Evolutionary conservation across 1,140 invertebrate genomes (phyloP), one percentile per base, ranked within the genome.

Genomic region (Neoseiulus cucumeris): DNA sequence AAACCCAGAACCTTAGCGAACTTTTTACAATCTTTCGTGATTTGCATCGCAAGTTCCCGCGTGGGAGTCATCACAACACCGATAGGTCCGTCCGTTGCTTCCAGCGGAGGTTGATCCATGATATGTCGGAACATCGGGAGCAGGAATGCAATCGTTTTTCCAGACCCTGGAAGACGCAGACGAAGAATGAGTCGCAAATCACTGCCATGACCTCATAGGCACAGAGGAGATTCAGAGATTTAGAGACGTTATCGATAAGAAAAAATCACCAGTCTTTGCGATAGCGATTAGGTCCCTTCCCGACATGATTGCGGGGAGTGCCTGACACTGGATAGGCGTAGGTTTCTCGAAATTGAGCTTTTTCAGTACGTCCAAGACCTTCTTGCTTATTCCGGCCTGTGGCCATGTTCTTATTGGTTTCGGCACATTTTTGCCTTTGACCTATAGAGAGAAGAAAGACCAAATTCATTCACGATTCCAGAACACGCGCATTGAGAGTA

Each of bases 111-210:
- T 74, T 99, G 96, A 75, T 97, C 95, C 44, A 95, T 75, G 59
- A 99, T 91, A 70, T 99, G 96, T 59, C 96, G 80, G 75, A 98
- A 94, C 92, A 99, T 95, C 1, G 96, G 96, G 47, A 99, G 75
- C 17, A 99, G 82, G 76, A 99, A 99, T 0, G 95, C 95, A 22
- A 99, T 75, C 1, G 96, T 99, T 79, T 99, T 99, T 14, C 96
- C 96, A 75, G 91, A 96, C 14, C 79, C 79, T 59, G 51, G 22
- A 2, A 18, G 9, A 2, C 17, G 22, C 2, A n/a, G n/a, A n/a
- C n/a, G n/a, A n/a, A n/a, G n/a, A n/a, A n/a, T n/a, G n/a, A n/a
- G n/a, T n/a, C n/a, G n/a, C n/a, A n/a, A n/a, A n/a, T n/a, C n/a
- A n/a, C n/a, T n/a, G n/a, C n/a, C n/a, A n/a, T n/a, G n/a, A n/a